phyloP scores from a whole-genome alignment of 2,113 vertebrate genomes.

The Brienomyrus longianalis region DNA sequence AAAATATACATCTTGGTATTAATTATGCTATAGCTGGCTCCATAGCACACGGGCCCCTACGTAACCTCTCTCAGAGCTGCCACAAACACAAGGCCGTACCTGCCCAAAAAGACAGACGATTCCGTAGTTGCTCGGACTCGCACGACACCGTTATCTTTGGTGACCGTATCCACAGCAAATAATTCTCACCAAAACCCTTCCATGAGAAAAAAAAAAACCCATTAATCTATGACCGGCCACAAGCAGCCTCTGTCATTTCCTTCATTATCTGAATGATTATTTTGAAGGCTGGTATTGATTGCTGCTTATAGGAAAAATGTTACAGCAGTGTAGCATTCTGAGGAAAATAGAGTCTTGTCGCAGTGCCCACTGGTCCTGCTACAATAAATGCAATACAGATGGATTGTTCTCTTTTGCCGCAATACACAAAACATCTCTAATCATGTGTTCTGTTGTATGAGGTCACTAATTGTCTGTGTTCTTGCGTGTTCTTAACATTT shows the following conservation, averaged over 20 bases:
- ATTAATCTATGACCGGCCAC: neutral
- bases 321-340: neutral
- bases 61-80: neutral
- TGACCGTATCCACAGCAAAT: neutral
- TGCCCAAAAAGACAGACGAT: neutral
- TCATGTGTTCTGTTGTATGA: neutral
- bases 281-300: neutral
- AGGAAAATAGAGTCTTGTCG: neutral
- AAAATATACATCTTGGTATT: neutral
- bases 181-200: neutral
- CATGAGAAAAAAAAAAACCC: neutral
- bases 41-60: neutral
- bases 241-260: neutral
- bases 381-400: neutral
- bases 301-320: neutral
- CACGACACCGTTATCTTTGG: neutral
- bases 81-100: neutral
- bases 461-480: neutral
- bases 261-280: neutral
- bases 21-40: neutral
- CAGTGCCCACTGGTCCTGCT: neutral
- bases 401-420: neutral
- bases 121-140: neutral
- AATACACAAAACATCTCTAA: neutral
- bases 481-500: neutral